These are phyloP conservation scores for Cephonodes hylas DNA, from an alignment of 2,888 invertebrate genomes.

Conservation along the genomic window DNA sequence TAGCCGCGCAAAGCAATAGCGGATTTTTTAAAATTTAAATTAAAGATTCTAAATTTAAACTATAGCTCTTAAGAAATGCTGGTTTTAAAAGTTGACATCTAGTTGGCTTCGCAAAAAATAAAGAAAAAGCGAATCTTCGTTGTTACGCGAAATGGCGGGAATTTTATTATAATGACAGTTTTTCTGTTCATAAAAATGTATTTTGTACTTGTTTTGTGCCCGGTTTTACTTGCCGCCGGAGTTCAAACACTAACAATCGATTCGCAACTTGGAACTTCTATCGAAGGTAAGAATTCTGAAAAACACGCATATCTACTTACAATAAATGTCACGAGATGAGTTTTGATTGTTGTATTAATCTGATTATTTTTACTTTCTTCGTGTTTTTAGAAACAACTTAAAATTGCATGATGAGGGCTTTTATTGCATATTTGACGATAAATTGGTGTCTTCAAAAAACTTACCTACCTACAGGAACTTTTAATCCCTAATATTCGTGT, in stretches of 20 bases:
- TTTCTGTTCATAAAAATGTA: constrained; percentile 58
- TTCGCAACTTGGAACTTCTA: constrained; percentile 69
- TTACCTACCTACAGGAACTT: no score
- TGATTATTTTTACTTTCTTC: neutral
- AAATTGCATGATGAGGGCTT: no score
- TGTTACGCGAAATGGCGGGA: constrained; percentile 8
- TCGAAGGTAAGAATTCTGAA: constrained; percentile 62
- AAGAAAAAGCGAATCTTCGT: neutral
- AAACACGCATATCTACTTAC: neutral
- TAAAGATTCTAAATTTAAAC: neutral
- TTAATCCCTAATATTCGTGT: no score
- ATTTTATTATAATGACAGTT: constrained; percentile 35
- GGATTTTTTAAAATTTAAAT: neutral
- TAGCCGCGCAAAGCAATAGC: neutral
- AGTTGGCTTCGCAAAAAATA: neutral
- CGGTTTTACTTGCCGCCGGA: constrained; percentile 59
- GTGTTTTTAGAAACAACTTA: no score
- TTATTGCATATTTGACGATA: no score
- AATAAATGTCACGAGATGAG: neutral
- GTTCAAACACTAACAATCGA: constrained; percentile 72
- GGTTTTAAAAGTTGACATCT: neutral
- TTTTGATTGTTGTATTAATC: neutral
- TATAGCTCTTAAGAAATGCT: constrained; percentile 1
- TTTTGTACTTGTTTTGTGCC: constrained; percentile 59
- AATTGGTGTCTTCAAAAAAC: no score